A percentile compares a stretch with the other conserved stretches of the same genome.
Conservation (phyloP, 2,888 invertebrate species). For the Euproctis similis region DNA sequence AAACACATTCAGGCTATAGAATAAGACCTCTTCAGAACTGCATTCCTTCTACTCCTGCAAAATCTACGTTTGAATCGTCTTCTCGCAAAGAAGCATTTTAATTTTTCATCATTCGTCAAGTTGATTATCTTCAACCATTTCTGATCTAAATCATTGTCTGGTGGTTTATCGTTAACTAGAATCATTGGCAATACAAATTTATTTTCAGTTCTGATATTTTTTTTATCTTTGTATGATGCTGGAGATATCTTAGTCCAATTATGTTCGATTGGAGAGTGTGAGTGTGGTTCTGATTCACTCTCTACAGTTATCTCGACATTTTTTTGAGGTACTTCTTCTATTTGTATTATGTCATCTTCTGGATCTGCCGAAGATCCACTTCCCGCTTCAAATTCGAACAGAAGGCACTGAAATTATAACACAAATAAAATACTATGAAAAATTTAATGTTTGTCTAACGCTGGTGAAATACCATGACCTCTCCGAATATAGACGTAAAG, state of each 20-base stretch:
- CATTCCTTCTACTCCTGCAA: conserved; percentile 50
- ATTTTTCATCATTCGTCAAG: conserved; percentile 43
- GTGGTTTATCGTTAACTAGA: conserved; percentile 57
- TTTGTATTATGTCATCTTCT: conserved; percentile 33
- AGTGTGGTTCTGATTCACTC: conserved; percentile 38
- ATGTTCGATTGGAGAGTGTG: conserved; percentile 37
- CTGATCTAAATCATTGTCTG: conserved; percentile 59
- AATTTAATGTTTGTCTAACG: too few species aligned
- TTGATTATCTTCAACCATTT: conserved; percentile 52
- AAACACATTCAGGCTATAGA: conserved; percentile 51
- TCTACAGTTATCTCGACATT: conserved; percentile 45
- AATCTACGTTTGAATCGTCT: conserved; percentile 55
- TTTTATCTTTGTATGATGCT: conserved; percentile 33
- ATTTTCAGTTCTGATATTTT: conserved; percentile 25
- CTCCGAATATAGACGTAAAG: too few species aligned
- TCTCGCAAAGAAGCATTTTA: conserved; percentile 45
- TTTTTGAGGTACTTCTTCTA: conserved; percentile 37
- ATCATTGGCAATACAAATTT: conserved; percentile 49
- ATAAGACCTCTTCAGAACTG: conserved; percentile 61
- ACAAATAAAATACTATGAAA: too few species aligned
- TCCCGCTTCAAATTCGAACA: conserved; percentile 57
- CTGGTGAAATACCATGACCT: too few species aligned
- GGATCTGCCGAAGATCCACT: conserved; percentile 28
- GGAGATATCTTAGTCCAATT: conserved; percentile 39
- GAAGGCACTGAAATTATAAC: conserved; percentile 35